These are phyloP conservation scores for Mus caroli DNA, from an alignment of 2,797 vertebrate species.

Conservation along the genomic window DNA sequence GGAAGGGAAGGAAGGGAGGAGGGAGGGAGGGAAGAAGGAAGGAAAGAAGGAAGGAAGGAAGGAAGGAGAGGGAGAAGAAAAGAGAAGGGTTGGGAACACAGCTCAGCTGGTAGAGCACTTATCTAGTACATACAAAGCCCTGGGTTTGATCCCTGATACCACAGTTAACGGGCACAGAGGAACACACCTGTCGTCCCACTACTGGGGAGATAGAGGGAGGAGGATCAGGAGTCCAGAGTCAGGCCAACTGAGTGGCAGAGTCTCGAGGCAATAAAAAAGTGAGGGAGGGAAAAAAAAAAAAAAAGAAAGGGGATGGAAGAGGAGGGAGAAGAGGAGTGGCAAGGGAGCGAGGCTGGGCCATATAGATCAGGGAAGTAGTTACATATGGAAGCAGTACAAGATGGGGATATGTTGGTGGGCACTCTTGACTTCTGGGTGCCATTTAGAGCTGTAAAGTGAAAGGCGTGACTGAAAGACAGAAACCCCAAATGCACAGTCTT, in stretches of 20 bases:
- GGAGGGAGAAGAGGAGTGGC: no score
- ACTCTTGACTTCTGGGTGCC: neutral
- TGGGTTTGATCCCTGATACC: neutral
- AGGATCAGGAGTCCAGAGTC: neutral
- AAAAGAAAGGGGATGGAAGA: no score
- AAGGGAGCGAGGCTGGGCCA: no score
- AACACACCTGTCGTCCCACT: neutral
- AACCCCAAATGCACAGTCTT: neutral
- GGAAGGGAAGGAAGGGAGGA: no score
- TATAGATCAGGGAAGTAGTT: neutral
- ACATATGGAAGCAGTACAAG: neutral
- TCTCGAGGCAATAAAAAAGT: neutral
- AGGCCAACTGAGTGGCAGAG: neutral
- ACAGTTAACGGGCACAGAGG: neutral
- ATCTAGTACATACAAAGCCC: no score
- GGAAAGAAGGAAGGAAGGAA: no score
- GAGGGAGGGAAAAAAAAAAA: neutral
- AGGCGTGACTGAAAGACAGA: neutral
- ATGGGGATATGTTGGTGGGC: neutral
- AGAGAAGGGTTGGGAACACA: neutral
- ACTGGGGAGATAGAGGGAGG: neutral
- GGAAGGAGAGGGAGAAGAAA: fast-evolving
- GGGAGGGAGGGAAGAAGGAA: fast-evolving
- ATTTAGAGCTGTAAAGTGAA: neutral
- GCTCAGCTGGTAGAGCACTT: neutral